phyloP scores from a whole-genome alignment of 2,797 vertebrate genomes.

The Threskiornis aethiopicus region DNA sequence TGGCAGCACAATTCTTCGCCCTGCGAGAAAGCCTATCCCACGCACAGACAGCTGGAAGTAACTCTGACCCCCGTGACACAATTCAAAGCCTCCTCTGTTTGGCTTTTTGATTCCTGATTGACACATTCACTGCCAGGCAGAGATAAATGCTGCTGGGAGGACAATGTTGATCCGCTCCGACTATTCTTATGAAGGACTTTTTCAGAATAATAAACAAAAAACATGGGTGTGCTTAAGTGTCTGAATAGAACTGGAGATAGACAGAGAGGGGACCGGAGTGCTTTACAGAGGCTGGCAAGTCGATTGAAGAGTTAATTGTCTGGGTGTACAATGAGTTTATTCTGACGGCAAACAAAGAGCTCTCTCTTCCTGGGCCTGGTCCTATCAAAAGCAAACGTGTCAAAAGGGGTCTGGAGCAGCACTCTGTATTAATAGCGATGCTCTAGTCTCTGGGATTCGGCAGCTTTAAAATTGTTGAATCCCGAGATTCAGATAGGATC shows the following conservation, averaged over 20 bases:
- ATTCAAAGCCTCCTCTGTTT: conserved; percentile 83
- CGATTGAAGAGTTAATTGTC: conserved; percentile 84
- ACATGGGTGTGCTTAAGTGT: conserved; percentile 69
- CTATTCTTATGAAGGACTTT: conserved; percentile 78
- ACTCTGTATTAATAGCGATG: conserved; percentile 69
- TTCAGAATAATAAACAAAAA: conserved; percentile 77
- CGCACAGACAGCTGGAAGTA: conserved; percentile 79
- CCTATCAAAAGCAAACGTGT: conserved; percentile 76
- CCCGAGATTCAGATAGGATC: conserved; percentile 22
- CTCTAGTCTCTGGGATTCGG: conserved; percentile 52
- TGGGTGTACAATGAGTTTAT: conserved; percentile 84
- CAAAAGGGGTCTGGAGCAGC: conserved; percentile 67
- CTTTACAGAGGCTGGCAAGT: conserved; percentile 77
- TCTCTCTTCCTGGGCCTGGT: conserved; percentile 77
- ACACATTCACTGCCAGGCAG: conserved; percentile 74
- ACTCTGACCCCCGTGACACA: conserved; percentile 77
- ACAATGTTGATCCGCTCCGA: conserved; percentile 80
- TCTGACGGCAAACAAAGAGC: conserved; percentile 81
- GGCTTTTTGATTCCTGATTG: conserved; percentile 86
- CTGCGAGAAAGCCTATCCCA: conserved; percentile 71
- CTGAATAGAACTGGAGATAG: conserved; percentile 77
- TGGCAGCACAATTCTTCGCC: conserved; percentile 74
- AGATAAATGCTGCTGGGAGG: conserved; percentile 75
- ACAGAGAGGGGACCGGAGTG: conserved; percentile 57
- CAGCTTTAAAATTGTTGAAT: conserved; percentile 42